phyloP scores from a whole-genome alignment of 2,797 vertebrate species.

The Triplophysa bombifrons region DNA sequence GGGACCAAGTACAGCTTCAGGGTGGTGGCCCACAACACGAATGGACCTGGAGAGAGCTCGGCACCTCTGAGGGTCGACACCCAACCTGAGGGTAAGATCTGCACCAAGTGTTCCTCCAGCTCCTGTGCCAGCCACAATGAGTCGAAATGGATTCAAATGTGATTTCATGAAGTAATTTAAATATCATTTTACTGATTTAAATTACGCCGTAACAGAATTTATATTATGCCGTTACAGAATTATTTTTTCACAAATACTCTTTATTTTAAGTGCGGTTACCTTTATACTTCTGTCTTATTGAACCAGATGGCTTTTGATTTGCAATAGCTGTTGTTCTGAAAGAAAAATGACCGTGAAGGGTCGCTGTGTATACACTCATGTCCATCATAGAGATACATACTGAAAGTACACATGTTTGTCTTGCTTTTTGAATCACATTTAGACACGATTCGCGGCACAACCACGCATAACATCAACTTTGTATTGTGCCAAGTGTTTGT shows the following conservation, averaged over 20 bases:
- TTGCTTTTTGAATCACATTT: not conserved
- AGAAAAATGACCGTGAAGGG: not conserved
- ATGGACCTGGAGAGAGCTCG: constrained; percentile 92
- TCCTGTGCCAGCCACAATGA: not conserved
- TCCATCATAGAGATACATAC: not conserved
- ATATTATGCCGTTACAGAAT: too few species aligned
- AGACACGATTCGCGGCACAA: not conserved
- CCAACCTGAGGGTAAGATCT: constrained; percentile 90
- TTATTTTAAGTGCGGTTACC: too few species aligned
- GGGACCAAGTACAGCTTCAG: constrained; percentile 92
- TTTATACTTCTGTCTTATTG: too few species aligned
- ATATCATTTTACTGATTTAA: too few species aligned
- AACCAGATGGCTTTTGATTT: not conserved
- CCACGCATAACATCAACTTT: not conserved
- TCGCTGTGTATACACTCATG: not conserved
- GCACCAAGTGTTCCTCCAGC: not conserved
- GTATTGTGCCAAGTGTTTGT: not conserved
- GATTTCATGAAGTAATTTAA: not conserved
- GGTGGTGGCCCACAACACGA: constrained; percentile 89
- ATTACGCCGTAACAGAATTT: too few species aligned
- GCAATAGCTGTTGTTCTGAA: not conserved
- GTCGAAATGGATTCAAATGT: not conserved
- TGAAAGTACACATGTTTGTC: not conserved
- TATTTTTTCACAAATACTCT: too few species aligned
- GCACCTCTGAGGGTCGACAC: constrained; percentile 87